phyloP scores from a whole-genome alignment of 2,113 vertebrate species.

The Tragulus kanchil region DNA sequence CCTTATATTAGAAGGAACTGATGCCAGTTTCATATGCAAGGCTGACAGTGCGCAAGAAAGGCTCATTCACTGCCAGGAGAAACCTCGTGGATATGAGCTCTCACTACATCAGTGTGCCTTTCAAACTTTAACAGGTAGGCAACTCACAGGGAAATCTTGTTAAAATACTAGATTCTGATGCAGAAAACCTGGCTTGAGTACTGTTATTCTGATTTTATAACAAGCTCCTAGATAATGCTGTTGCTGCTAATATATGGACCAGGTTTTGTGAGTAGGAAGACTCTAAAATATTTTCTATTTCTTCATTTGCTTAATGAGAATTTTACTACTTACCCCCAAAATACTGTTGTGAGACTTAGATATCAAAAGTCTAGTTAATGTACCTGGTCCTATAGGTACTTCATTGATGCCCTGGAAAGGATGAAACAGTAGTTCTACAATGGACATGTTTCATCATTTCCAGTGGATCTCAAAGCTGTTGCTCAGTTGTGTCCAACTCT shows the following conservation, averaged over 20 bases:
- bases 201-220: neutral
- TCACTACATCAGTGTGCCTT: neutral
- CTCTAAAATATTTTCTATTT: neutral
- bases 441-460: neutral
- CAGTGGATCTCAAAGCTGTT: too few relatives aligned
- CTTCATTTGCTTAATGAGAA: neutral
- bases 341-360: neutral
- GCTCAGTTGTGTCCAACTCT: too few relatives aligned
- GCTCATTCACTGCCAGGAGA: neutral
- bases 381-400: neutral
- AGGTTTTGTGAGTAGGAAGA: neutral
- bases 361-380: neutral
- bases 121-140: neutral
- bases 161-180: neutral
- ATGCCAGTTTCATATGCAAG: neutral
- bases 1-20: neutral
- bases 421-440: neutral
- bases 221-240: neutral
- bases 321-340: neutral
- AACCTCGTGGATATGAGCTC: neutral
- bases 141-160: neutral
- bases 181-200: neutral
- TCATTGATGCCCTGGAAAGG: neutral
- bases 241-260: fast-evolving
- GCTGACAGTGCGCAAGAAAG: neutral